Evolutionary conservation across 1,140 invertebrate species (phyloP).

Genomic region (Paracyclopina nana): DNA sequence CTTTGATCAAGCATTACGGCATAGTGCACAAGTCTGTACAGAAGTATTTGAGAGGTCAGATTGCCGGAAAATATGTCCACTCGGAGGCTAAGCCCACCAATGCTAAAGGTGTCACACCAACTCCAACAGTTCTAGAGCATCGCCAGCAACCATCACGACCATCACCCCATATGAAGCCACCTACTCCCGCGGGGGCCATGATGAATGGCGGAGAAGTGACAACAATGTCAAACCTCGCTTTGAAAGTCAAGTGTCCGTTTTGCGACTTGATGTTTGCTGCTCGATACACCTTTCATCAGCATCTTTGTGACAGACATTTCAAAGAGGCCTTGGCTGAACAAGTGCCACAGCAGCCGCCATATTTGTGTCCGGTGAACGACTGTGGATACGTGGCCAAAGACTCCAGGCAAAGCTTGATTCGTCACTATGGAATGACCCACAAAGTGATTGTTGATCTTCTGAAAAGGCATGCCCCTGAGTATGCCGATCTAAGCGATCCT

Average conservation of each 20-base stretch:
- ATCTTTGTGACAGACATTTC: conserved; percentile 15
- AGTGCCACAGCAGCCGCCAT: background rate
- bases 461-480: background rate
- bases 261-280: conserved; percentile 13
- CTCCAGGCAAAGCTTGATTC: background rate
- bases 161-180: background rate
- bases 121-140: background rate
- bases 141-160: background rate
- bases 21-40: conserved; percentile 8
- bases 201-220: background rate
- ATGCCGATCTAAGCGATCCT: background rate
- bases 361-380: background rate
- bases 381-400: conserved; percentile 12
- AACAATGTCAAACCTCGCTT: background rate
- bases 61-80: conserved; percentile 13
- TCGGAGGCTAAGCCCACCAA: background rate
- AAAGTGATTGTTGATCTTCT: conserved; percentile 6
- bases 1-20: conserved; percentile 9
- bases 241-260: conserved; percentile 15
- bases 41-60: background rate
- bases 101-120: background rate
- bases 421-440: conserved; percentile 15
- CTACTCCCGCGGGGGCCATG: background rate
- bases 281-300: conserved; percentile 10
- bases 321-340: conserved; percentile 5